phyloP scores from a whole-genome alignment of 2,888 invertebrate genomes.

The Microctonus brassicae region DNA sequence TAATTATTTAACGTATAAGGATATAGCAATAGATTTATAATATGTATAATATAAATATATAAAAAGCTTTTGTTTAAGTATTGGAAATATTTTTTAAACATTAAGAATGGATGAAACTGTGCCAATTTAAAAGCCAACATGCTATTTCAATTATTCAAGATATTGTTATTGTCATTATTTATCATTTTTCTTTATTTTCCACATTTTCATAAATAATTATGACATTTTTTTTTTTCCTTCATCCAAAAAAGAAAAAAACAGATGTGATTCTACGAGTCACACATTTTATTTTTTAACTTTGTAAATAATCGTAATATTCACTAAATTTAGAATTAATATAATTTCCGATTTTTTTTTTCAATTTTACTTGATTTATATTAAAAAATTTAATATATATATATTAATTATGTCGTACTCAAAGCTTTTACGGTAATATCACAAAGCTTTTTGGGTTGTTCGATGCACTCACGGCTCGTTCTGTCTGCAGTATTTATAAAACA shows the following conservation, averaged over 20 bases:
- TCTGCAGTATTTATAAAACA: conserved; percentile 69
- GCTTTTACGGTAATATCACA: conserved; percentile 18
- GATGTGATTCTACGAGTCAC: too few relatives aligned
- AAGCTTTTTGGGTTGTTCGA: conserved; percentile 49
- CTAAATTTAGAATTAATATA: too few relatives aligned
- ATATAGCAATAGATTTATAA: background rate
- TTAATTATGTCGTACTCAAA: conserved; percentile 2
- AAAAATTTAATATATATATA: background rate
- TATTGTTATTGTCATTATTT: background rate
- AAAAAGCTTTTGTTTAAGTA: background rate
- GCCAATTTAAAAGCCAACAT: background rate
- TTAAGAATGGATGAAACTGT: background rate
- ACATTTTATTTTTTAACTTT: too few relatives aligned
- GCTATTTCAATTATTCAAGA: background rate
- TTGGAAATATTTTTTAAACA: background rate
- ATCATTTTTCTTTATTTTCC: background rate
- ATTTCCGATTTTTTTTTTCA: too few relatives aligned
- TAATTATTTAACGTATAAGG: background rate
- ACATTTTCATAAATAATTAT: background rate
- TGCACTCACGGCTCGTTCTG: conserved; percentile 57
- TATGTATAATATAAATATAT: background rate
- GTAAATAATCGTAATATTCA: too few relatives aligned
- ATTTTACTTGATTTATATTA: background rate
- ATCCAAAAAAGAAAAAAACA: background rate
- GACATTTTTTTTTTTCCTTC: background rate